Conservation (phyloP, 2,113 vertebrate genomes). For the Grallaria varia region DNA sequence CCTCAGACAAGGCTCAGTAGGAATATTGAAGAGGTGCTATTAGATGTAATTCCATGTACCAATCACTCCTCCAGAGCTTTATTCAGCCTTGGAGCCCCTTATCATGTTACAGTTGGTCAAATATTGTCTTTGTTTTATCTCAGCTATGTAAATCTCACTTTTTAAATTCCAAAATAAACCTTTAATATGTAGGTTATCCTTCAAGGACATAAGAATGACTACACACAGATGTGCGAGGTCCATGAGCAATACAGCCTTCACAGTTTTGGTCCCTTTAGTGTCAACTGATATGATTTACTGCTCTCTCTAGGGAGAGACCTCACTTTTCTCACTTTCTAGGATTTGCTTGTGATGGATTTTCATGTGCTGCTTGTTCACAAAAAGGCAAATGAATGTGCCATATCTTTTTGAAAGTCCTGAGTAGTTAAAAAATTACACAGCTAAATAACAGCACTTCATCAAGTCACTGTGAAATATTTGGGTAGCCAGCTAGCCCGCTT, state of each 20-base stretch:
- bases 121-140: not conserved
- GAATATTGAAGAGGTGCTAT: not conserved
- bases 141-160: not conserved
- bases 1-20: not conserved
- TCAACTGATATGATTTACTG: not conserved
- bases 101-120: not conserved
- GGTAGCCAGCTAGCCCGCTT: not conserved
- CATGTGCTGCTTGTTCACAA: not conserved
- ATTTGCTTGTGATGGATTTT: not conserved
- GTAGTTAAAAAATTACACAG: not conserved
- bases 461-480: not conserved
- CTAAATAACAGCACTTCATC: not conserved
- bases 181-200: not conserved
- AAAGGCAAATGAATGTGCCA: not conserved
- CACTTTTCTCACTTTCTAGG: not conserved
- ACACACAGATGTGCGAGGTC: not conserved
- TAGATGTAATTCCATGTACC: not conserved
- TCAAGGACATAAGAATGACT: not conserved
- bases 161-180: not conserved
- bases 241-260: not conserved
- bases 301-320: not conserved
- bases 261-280: not conserved
- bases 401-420: not conserved
- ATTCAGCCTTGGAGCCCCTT: not conserved
- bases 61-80: not conserved